These are phyloP conservation scores for Pachyrhynchus sulphureomaculatus DNA, from an alignment of 1,140 invertebrate species.

Conservation along the genomic window DNA sequence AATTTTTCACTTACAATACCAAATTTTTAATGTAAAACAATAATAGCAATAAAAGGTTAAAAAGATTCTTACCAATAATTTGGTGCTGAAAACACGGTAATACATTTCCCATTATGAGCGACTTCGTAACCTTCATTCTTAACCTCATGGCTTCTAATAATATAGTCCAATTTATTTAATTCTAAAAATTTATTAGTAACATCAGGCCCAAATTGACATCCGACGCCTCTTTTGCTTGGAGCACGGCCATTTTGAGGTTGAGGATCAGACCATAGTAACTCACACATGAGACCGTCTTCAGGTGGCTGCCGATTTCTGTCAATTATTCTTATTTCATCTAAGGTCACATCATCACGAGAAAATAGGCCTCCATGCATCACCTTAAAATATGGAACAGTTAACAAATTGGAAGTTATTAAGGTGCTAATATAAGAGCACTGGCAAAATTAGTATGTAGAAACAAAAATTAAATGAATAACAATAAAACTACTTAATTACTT, in stretches of 20 bases:
- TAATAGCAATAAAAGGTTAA: too few relatives aligned
- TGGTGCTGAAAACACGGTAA: slow-evolving; percentile 96
- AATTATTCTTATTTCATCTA: slow-evolving; percentile 86
- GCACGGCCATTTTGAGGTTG: slow-evolving; percentile 82
- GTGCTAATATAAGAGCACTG: too few relatives aligned
- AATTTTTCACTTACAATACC: too few relatives aligned
- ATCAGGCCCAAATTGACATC: slow-evolving; percentile 98
- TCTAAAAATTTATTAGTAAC: slow-evolving; percentile 87
- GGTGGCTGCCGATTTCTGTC: slow-evolving; percentile 96
- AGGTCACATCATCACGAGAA: slow-evolving; percentile 82
- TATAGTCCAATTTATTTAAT: slow-evolving; percentile 86
- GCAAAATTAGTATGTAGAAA: too few relatives aligned
- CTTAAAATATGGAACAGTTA: too few relatives aligned
- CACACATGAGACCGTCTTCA: slow-evolving; percentile 95
- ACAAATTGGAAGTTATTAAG: too few relatives aligned
- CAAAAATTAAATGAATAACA: too few relatives aligned
- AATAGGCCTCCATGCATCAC: slow-evolving; percentile 96
- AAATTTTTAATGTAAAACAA: too few relatives aligned
- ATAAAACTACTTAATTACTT: too few relatives aligned
- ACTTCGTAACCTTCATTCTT: slow-evolving; percentile 96
- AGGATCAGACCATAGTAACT: slow-evolving; percentile 97
- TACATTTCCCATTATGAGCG: slow-evolving; percentile 90
- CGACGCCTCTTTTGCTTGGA: slow-evolving; percentile 95
- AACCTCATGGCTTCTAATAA: slow-evolving; percentile 97
- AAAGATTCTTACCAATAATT: slow-evolving; percentile 86